A percentile compares a stretch with the other conserved stretches of the same genome.
phyloP scores from a whole-genome alignment of 2,113 vertebrate species.

The Pagrus major region DNA sequence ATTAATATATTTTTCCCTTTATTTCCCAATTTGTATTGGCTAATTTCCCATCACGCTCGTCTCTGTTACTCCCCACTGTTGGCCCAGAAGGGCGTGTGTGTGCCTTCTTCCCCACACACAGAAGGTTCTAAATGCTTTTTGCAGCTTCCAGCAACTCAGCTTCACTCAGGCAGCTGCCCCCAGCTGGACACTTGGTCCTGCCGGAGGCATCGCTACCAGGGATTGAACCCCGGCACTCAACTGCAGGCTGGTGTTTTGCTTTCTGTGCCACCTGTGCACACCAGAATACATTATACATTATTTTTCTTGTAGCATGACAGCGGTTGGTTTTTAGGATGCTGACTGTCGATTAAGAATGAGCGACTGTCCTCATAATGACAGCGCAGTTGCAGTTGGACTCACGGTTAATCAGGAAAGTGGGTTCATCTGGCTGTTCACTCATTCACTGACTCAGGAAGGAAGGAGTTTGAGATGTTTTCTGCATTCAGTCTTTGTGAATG shows the following conservation, averaged over 20 bases:
- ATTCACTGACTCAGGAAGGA: conserved; percentile 49
- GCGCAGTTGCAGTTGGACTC: conserved; percentile 12
- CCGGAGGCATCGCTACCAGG: background rate
- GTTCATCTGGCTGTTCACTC: conserved; percentile 36
- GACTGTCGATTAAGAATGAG: background rate
- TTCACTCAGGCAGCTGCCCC: background rate
- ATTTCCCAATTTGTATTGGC: background rate
- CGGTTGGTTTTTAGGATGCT: background rate
- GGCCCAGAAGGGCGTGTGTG: background rate
- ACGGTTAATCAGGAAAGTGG: conserved; percentile 15
- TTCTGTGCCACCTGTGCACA: background rate
- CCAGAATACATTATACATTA: background rate
- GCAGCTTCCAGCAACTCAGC: background rate
- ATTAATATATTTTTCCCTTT: background rate
- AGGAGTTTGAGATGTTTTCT: conserved; percentile 40
- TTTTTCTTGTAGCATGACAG: background rate
- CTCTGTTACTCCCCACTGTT: background rate
- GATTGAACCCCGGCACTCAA: background rate
- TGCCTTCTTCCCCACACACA: conserved; percentile 4
- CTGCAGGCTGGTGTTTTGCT: background rate
- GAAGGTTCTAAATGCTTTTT: background rate
- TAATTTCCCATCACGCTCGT: conserved; percentile 8
- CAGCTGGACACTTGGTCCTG: background rate
- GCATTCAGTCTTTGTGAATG: conserved; percentile 48
- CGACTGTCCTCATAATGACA: conserved; percentile 22